A percentile compares a stretch with the other conserved stretches of the same genome.
Conservation (phyloP, 2,113 vertebrate genomes). For the Ovis aries region DNA sequence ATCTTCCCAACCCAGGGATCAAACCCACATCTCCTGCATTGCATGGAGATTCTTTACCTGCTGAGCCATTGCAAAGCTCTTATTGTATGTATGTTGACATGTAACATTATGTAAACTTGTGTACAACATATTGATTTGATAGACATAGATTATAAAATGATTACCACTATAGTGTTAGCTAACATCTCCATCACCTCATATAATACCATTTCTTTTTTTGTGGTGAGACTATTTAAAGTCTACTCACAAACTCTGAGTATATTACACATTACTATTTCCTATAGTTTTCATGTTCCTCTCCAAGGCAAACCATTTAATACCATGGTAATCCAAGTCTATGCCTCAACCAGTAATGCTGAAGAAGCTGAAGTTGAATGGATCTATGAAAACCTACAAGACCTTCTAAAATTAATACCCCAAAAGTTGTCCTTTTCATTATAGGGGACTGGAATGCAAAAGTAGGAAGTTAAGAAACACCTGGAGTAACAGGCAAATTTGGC, state of each 20-base stretch:
- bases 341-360: not conserved
- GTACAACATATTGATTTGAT: not conserved
- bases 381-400: not conserved
- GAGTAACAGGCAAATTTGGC: not conserved
- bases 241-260: not conserved
- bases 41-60: not conserved
- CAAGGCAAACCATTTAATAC: not conserved
- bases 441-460: not conserved
- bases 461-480: not conserved
- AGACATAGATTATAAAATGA: not conserved
- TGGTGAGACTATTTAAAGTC: not conserved
- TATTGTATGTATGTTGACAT: not conserved
- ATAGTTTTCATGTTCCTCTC: not conserved
- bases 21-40: not conserved
- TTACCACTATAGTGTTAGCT: not conserved
- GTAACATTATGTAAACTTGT: not conserved
- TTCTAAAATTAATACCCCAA: not conserved
- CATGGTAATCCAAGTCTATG: not conserved
- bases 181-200: not conserved
- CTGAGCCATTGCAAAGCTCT: not conserved
- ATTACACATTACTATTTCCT: not conserved
- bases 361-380: not conserved
- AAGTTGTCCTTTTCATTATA: not conserved
- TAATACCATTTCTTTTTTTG: not conserved
- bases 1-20: not conserved